A percentile compares a stretch with the other conserved stretches of the same genome.
Evolutionary conservation across 2,113 vertebrate species (phyloP).

Genomic region (Nycticorax nycticorax): DNA sequence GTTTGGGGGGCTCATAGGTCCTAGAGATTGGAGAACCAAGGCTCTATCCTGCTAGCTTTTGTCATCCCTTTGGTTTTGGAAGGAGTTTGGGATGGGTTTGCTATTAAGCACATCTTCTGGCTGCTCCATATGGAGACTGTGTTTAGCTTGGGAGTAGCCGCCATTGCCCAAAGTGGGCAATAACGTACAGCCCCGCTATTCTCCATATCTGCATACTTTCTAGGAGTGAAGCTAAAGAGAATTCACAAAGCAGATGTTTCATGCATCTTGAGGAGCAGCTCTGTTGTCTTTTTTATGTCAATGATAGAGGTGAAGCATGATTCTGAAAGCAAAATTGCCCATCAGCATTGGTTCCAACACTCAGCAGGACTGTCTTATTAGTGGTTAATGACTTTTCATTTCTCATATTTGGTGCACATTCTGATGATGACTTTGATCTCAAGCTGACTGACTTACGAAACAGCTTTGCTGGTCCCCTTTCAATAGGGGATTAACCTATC

Average conservation of each 20-base stretch:
- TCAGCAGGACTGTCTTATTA: not conserved
- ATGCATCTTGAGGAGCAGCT: not conserved
- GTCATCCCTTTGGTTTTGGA: not conserved
- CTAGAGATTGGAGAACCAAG: not conserved
- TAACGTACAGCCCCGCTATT: not conserved
- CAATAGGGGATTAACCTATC: not conserved
- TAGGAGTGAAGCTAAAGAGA: not conserved
- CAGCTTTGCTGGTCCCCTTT: not conserved
- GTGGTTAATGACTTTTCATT: not conserved
- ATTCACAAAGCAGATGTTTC: not conserved
- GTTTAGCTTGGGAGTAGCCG: not conserved
- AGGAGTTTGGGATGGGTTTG: not conserved
- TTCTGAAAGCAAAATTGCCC: not conserved
- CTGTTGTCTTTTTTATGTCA: not conserved
- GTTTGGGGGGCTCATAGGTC: not conserved
- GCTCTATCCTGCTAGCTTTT: not conserved
- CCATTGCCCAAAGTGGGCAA: not conserved
- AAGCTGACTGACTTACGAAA: not conserved
- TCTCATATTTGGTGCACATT: not conserved
- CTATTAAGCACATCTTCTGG: not conserved
- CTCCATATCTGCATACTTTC: not conserved
- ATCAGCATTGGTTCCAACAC: not conserved
- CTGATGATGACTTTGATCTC: slow-evolving; percentile 8
- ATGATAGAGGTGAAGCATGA: not conserved
- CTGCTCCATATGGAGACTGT: accelerated